Conservation (phyloP, 2,797 vertebrate genomes). For the Anas flavirostris region DNA sequence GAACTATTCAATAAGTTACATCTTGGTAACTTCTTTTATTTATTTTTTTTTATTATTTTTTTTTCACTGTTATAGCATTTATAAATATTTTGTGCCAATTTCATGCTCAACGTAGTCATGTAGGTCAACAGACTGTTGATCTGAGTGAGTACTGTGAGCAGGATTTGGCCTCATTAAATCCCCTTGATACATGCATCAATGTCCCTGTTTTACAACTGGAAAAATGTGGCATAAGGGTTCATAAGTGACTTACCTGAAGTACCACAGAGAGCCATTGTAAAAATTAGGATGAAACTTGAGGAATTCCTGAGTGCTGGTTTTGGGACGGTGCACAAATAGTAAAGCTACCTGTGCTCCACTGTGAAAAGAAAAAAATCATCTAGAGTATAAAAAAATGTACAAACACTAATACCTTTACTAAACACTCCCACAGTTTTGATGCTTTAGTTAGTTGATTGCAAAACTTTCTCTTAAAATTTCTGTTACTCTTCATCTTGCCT, state of each 20-base stretch:
- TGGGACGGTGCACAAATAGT: background rate
- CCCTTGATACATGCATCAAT: background rate
- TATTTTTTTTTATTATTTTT: background rate
- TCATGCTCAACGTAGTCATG: background rate
- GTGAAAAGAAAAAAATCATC: background rate
- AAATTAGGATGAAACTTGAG: background rate
- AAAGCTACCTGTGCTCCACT: background rate
- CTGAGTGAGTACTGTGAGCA: background rate
- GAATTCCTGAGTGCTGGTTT: background rate
- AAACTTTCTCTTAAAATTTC: background rate
- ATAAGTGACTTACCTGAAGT: background rate
- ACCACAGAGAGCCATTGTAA: background rate
- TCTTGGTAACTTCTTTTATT: background rate
- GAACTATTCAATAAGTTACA: background rate
- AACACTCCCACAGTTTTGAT: background rate
- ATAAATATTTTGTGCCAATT: background rate
- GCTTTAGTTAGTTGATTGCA: background rate
- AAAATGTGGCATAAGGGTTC: background rate
- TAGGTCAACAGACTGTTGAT: constrained; percentile 31
- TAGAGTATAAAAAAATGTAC: background rate
- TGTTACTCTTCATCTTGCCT: background rate
- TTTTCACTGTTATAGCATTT: background rate
- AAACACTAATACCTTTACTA: background rate
- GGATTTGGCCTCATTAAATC: background rate
- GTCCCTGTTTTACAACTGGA: background rate